Percentiles rank a stretch among this genome's conserved stretches.
These are phyloP conservation scores for Xenopus borealis DNA, from an alignment of 2,113 vertebrate species.

Conservation along the genomic window DNA sequence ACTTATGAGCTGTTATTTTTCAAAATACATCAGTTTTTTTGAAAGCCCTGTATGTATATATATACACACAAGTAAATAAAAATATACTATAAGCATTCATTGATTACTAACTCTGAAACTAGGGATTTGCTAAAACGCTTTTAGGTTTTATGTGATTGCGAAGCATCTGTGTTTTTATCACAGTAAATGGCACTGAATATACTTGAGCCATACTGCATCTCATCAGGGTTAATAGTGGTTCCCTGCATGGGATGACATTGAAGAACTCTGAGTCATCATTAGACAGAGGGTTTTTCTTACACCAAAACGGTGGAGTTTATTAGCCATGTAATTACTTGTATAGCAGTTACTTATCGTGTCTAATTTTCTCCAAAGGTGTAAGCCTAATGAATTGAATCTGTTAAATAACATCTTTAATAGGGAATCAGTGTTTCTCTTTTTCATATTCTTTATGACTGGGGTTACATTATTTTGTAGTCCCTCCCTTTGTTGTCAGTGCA, in stretches of 20 bases:
- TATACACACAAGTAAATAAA: too few relatives aligned
- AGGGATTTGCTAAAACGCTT: too few relatives aligned
- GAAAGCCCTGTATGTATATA: too few relatives aligned
- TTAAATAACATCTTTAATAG: slow-evolving; percentile 60
- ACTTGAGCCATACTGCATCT: slow-evolving; percentile 24
- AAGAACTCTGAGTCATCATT: slow-evolving; percentile 29
- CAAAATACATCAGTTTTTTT: too few relatives aligned
- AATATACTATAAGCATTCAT: too few relatives aligned
- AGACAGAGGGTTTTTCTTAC: slow-evolving; percentile 49
- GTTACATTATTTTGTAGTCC: too few relatives aligned
- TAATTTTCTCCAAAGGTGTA: slow-evolving; percentile 45
- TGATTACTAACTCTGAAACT: too few relatives aligned
- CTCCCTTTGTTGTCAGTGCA: too few relatives aligned
- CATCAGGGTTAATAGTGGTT: slow-evolving; percentile 43
- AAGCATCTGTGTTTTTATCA: background rate
- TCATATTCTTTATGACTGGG: slow-evolving; percentile 44
- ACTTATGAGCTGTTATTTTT: too few relatives aligned
- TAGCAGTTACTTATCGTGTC: slow-evolving; percentile 51
- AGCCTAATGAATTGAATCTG: slow-evolving; percentile 54
- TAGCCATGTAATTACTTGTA: slow-evolving; percentile 59
- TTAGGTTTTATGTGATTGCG: too few relatives aligned
- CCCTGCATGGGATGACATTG: slow-evolving; percentile 51
- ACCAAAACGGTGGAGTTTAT: slow-evolving; percentile 57
- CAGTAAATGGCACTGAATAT: slow-evolving; percentile 23
- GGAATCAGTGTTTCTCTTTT: slow-evolving; percentile 55